Conservation (phyloP, 1,140 invertebrate species). For the Panagrolaimus sp. region DNA sequence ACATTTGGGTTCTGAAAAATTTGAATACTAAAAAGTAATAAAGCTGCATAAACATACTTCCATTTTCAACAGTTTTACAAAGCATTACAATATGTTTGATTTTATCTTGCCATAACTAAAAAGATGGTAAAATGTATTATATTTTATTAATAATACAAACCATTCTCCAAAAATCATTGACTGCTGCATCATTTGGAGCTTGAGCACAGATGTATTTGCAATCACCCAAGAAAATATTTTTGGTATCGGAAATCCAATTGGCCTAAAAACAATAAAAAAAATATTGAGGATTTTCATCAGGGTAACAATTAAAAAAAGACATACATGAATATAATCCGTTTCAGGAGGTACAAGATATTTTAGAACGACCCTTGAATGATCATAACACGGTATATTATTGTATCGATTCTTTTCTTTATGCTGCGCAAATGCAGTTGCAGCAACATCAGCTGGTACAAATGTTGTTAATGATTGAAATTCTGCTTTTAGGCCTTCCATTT, state of each 20-base stretch:
- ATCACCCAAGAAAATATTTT: slow-evolving; percentile 22
- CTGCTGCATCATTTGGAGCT: not conserved
- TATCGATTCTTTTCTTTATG: slow-evolving; percentile 34
- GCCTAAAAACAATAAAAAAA: slow-evolving; percentile 7
- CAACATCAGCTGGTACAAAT: slow-evolving; percentile 11
- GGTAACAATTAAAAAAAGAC: not conserved
- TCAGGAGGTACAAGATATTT: slow-evolving; percentile 35
- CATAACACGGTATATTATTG: slow-evolving; percentile 27
- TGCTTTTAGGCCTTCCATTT: slow-evolving; percentile 14
- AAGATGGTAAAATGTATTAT: too few species aligned
- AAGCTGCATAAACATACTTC: not conserved
- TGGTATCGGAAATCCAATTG: slow-evolving; percentile 27
- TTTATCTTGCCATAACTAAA: slow-evolving; percentile 20
- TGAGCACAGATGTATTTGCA: slow-evolving; percentile 18
- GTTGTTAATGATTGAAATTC: slow-evolving; percentile 24
- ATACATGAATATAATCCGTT: slow-evolving; percentile 35
- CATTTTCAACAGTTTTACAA: slow-evolving; percentile 21
- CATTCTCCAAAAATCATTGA: slow-evolving; percentile 11
- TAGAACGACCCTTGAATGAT: slow-evolving; percentile 33
- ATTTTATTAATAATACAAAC: not conserved
- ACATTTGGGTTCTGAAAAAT: slow-evolving; percentile 16
- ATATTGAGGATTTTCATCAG: too few species aligned
- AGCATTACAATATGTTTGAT: slow-evolving; percentile 25
- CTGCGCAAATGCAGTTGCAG: slow-evolving; percentile 19
- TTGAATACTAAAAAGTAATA: too few species aligned